Evolutionary conservation across 2,888 invertebrate species (phyloP).

Genomic region (Lomographa bimaculata): DNA sequence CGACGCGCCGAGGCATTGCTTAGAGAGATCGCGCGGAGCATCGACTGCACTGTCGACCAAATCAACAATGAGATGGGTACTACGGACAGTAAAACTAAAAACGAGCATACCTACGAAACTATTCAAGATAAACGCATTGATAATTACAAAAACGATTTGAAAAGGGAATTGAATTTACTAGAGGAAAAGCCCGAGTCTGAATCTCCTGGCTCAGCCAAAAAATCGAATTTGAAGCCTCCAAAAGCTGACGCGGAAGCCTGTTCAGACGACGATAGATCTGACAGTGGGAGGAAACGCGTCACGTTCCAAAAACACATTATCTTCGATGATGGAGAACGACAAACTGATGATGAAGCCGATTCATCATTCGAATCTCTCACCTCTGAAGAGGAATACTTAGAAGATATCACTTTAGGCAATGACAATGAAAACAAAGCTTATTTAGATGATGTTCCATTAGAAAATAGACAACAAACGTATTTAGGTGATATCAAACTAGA

Average conservation of each 20-base stretch:
- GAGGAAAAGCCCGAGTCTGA: constrained; percentile 47
- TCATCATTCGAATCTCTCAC: constrained; percentile 74
- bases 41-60: constrained; percentile 70
- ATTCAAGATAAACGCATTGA: constrained; percentile 47
- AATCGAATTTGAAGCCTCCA: constrained; percentile 72
- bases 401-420: constrained; percentile 53
- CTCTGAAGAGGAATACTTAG: constrained; percentile 65
- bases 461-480: constrained; percentile 29
- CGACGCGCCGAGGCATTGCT: constrained; percentile 71
- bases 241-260: constrained; percentile 69
- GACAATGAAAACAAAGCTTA: constrained; percentile 35
- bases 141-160: constrained; percentile 61
- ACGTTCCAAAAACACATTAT: constrained; percentile 78
- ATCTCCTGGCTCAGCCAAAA: constrained; percentile 57
- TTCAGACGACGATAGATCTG: constrained; percentile 74
- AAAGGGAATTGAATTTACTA: constrained; percentile 62
- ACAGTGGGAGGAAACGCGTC: constrained; percentile 70
- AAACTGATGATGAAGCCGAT: constrained; percentile 70
- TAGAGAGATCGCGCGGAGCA: constrained; percentile 70
- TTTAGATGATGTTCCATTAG: constrained; percentile 47
- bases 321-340: constrained; percentile 78
- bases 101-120: constrained; percentile 56
- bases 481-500: constrained; percentile 7
- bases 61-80: constrained; percentile 66
- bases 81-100: constrained; percentile 52